phyloP scores from a whole-genome alignment of 2,113 vertebrate genomes.

The Coracopsis vasa region DNA sequence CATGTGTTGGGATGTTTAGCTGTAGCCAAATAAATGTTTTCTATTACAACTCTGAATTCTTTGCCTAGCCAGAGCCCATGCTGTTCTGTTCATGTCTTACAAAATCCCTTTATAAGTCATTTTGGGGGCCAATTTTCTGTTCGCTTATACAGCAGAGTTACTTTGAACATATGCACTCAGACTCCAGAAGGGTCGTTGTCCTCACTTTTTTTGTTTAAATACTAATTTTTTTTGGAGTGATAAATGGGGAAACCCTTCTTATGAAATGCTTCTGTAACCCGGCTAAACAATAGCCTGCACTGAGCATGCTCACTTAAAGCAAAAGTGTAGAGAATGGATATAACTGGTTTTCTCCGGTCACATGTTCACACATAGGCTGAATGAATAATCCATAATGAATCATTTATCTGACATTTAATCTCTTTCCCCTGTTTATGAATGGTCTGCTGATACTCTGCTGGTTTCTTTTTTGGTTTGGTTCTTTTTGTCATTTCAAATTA shows the following conservation, averaged over 20 bases:
- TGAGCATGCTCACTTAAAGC: neutral
- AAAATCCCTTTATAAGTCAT: slow-evolving; percentile 86
- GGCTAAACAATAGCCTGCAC: neutral
- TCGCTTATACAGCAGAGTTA: slow-evolving; percentile 75
- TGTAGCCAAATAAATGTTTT: slow-evolving; percentile 95
- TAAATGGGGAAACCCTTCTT: slow-evolving; percentile 14
- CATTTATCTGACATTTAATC: slow-evolving; percentile 18
- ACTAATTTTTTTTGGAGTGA: neutral
- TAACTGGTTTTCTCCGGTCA: neutral
- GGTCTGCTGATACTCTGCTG: neutral
- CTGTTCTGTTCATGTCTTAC: slow-evolving; percentile 85
- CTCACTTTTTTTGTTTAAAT: neutral
- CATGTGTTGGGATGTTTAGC: slow-evolving; percentile 89
- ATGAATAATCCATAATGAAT: slow-evolving; percentile 43
- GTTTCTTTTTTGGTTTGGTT: neutral
- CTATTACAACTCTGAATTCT: slow-evolving; percentile 87
- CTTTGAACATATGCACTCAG: slow-evolving; percentile 60
- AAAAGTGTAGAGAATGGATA: neutral
- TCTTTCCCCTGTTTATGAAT: slow-evolving; percentile 40
- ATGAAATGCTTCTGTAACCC: slow-evolving; percentile 15
- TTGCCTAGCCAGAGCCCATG: slow-evolving; percentile 82
- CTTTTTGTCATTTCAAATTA: neutral
- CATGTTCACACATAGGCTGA: slow-evolving; percentile 13
- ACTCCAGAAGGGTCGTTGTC: slow-evolving; percentile 68
- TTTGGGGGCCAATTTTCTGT: slow-evolving; percentile 84